phyloP scores from a whole-genome alignment of 1,140 invertebrate species.

The Pemphigus obesinymphae region DNA sequence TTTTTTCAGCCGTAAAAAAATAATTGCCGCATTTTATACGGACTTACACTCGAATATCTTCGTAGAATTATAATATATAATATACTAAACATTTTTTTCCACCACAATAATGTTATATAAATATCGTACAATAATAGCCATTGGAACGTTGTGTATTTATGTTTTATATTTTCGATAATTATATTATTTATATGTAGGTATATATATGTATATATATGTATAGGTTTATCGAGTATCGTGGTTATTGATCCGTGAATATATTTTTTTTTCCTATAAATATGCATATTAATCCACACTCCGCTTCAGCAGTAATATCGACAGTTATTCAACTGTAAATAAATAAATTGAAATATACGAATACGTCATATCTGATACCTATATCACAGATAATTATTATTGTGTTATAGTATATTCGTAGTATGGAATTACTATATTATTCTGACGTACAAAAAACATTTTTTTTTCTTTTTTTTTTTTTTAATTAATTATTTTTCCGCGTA shows the following conservation, averaged over 20 bases:
- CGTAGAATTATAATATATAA: neutral
- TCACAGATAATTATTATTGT: too few species aligned
- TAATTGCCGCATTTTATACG: constrained; percentile 27
- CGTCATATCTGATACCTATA: too few species aligned
- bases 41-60: neutral
- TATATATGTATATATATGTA: neutral
- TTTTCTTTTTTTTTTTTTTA: neutral
- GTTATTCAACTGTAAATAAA: too few species aligned
- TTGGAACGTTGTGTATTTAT: neutral
- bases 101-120: neutral
- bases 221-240: neutral
- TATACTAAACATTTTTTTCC: neutral
- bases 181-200: neutral
- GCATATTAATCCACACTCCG: too few species aligned
- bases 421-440: too few species aligned
- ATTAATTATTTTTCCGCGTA: neutral
- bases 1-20: constrained; percentile 39
- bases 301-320: too few species aligned
- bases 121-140: neutral
- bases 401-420: neutral
- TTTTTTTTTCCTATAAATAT: too few species aligned
- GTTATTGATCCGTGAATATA: neutral
- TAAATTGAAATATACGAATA: too few species aligned
- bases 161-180: neutral
- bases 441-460: too few species aligned